A percentile compares a stretch with the other conserved stretches of the same genome.
phyloP scores from a whole-genome alignment of 2,113 vertebrate genomes.

The Myrmophylax atrothorax region DNA sequence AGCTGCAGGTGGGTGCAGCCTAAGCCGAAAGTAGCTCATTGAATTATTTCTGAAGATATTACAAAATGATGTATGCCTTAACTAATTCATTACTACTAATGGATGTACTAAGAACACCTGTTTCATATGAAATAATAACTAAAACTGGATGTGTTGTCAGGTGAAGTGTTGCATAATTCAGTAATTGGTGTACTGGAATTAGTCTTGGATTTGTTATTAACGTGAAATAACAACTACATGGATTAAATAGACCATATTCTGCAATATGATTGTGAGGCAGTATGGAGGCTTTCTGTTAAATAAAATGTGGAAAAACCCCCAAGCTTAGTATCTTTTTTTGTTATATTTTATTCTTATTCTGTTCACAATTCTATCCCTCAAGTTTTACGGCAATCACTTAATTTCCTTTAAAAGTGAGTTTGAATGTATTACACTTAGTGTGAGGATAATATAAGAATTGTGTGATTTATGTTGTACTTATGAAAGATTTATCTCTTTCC shows the following conservation, averaged over 20 bases:
- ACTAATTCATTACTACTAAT: constrained; percentile 3
- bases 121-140: constrained; percentile 22
- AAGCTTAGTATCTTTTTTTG: constrained; percentile 55
- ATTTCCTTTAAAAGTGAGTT: constrained; percentile 59
- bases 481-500: constrained; percentile 89
- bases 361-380: constrained; percentile 32
- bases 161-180: constrained; percentile 26
- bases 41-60: constrained; percentile 60
- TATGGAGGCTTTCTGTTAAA: constrained; percentile 55
- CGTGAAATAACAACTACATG: constrained; percentile 6
- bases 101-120: constrained; percentile 4
- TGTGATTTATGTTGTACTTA: constrained; percentile 83
- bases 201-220: constrained; percentile 29
- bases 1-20: not conserved
- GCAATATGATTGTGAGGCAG: constrained; percentile 33
- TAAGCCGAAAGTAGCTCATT: not conserved
- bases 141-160: not conserved
- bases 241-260: not conserved
- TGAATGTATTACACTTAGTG: constrained; percentile 68
- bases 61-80: not conserved
- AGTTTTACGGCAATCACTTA: constrained; percentile 54
- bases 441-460: constrained; percentile 75
- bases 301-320: constrained; percentile 53
- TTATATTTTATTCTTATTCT: constrained; percentile 52
- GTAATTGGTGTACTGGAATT: not conserved